Evolutionary conservation across 2,888 invertebrate genomes (phyloP).

Genomic region (Pyralis farinalis): DNA sequence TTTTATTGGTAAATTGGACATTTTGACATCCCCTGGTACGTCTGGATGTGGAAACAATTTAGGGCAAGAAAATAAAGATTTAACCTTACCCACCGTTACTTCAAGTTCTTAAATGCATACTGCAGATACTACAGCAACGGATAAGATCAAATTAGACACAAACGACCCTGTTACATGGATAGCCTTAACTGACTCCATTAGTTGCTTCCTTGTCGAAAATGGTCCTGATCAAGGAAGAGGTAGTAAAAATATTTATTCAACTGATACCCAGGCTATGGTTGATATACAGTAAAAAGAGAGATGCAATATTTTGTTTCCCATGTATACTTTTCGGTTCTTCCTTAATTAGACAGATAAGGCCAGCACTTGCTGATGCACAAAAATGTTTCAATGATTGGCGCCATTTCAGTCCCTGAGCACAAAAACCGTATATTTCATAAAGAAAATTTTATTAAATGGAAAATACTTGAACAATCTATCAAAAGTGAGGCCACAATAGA

Average conservation of each 20-base stretch:
- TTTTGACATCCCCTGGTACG: neutral
- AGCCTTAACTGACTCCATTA: constrained; percentile 8
- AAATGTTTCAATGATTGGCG: constrained; percentile 14
- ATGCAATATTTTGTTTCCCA: constrained; percentile 15
- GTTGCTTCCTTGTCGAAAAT: constrained; percentile 11
- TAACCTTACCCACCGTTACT: neutral
- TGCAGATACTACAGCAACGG: neutral
- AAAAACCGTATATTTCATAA: constrained; percentile 11
- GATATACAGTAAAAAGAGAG: constrained; percentile 9
- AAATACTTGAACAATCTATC: constrained; percentile 11
- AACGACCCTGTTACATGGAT: constrained; percentile 10
- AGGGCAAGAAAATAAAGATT: neutral
- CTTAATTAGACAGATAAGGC: constrained; percentile 8
- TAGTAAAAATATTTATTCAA: constrained; percentile 10
- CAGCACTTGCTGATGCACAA: constrained; percentile 9
- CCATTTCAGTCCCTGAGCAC: constrained; percentile 13
- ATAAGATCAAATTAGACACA: constrained; percentile 10
- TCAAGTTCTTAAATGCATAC: neutral
- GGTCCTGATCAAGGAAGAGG: constrained; percentile 10
- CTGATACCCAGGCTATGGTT: constrained; percentile 9
- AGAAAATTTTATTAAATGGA: constrained; percentile 13
- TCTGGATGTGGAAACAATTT: constrained; percentile 11
- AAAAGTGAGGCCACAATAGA: constrained; percentile 14
- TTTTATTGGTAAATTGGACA: neutral
- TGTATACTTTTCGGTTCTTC: constrained; percentile 13